Evolutionary conservation across 2,888 invertebrate genomes (phyloP), one percentile per base, ranked within the genome.

Genomic region (Cantharis nigra): DNA sequence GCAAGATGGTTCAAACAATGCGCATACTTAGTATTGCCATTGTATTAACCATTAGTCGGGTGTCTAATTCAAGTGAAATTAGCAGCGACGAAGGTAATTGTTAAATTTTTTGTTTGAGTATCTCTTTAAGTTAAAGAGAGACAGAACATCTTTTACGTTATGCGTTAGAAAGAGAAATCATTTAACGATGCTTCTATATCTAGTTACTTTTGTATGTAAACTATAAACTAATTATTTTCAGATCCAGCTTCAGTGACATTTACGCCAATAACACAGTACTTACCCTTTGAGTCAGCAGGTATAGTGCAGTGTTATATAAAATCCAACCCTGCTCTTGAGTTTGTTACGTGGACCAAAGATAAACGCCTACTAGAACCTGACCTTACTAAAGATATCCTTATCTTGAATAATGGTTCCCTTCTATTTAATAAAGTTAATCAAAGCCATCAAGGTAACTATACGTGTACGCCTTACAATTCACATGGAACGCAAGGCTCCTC

Each of bases 301-400:
- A 96, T 97, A 81, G 96, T 98, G 76, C 97, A 97, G 87, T 98
- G 98, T 90, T 97, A 97, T 90, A 97, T 98, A 87, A 98, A 98
- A 89, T 96, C 98, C 74, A 98, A 98, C 90, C 98, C 98, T 64
- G 96, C 97, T 71, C 92, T 98, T 83, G 96, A 97, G 87, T 96
- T 97, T 88, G 97, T 98, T 81, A 97, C 97, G 85, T 98, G 98
- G 98, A 97, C 97, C 87, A 97, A 98, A 90, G 97, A 98, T 91
- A 97, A 97, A 87, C 93, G 97, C 79, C 91, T 97, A 83, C 91
- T 97, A 85, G 97, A 97, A 89, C 97, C 97, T 78, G 97, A 97
- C 89, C 96, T 96, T 89, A 95, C 96, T 85, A 96, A 96, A 88
- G 97, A 97, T 86, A 96, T 97, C 83, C 95, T 97, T 81, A 95